Conservation (phyloP, 2,113 vertebrate species). For the Oophaga pumilio region DNA sequence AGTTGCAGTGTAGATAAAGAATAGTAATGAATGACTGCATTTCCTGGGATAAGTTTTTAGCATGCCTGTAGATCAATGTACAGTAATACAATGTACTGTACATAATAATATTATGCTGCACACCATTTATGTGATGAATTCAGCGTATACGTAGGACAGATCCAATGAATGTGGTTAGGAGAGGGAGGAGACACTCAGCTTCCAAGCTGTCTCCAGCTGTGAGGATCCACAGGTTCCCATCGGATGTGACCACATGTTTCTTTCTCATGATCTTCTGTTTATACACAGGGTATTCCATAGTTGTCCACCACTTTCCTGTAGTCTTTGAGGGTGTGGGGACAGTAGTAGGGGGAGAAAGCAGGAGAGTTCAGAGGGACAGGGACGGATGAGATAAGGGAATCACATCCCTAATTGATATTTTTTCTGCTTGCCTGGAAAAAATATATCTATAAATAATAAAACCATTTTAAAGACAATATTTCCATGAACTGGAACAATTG, state of each 20-base stretch:
- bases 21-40: too few relatives aligned
- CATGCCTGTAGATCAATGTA: too few relatives aligned
- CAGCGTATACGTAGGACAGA: not conserved
- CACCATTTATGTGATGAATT: not conserved
- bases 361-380: constrained; percentile 11
- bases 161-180: not conserved
- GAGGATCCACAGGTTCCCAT: constrained; percentile 43
- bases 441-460: not conserved
- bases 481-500: not conserved
- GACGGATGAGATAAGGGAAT: constrained; percentile 41
- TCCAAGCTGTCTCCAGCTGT: constrained; percentile 37
- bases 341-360: not conserved
- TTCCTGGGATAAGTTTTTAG: too few relatives aligned
- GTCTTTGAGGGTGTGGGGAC: constrained; percentile 22
- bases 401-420: constrained; percentile 17
- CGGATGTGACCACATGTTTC: constrained; percentile 27
- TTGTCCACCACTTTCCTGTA: constrained; percentile 6
- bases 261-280: constrained; percentile 55
- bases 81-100: too few relatives aligned
- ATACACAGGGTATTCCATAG: constrained; percentile 4
- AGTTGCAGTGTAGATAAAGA: too few relatives aligned
- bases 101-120: too few relatives aligned
- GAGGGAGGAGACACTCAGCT: not conserved
- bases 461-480: not conserved
- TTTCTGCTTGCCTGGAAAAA: constrained; percentile 39